These are phyloP conservation scores for Lamprologus callipterus DNA, from an alignment of 2,113 vertebrate species.

Conservation along the genomic window DNA sequence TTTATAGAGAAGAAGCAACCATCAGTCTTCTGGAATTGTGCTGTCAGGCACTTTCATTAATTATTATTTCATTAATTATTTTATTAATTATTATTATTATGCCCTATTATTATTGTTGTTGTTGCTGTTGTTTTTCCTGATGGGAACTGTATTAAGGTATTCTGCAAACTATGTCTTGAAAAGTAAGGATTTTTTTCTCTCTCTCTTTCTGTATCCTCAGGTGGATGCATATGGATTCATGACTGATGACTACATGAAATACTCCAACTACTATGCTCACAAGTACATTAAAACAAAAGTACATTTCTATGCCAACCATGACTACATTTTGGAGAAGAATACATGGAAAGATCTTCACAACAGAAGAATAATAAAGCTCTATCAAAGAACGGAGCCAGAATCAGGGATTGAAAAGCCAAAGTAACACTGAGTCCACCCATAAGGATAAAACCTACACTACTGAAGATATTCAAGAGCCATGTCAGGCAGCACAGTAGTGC, in stretches of 20 bases:
- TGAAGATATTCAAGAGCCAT: not conserved
- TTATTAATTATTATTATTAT: not conserved
- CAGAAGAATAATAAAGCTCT: not conserved
- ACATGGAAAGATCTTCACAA: not conserved
- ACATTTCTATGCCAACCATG: rapidly evolving
- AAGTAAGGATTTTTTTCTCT: not conserved
- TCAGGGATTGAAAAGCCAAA: not conserved
- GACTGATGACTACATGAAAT: not conserved
- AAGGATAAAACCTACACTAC: not conserved
- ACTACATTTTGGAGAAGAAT: not conserved
- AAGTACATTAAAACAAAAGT: not conserved
- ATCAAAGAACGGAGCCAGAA: not conserved
- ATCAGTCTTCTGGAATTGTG: not conserved
- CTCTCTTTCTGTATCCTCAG: not conserved
- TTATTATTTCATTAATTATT: not conserved
- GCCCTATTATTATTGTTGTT: not conserved
- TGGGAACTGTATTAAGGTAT: not conserved
- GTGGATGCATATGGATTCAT: not conserved
- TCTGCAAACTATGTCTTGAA: not conserved
- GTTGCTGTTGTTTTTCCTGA: not conserved
- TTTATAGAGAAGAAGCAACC: not conserved
- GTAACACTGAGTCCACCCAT: not conserved
- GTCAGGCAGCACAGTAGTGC: not conserved
- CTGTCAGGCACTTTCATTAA: not conserved
- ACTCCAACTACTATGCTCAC: not conserved